A percentile compares a stretch with the other conserved stretches of the same genome.
Evolutionary conservation across 2,113 vertebrate genomes (phyloP).

Genomic region (Glaucidium brasilianum): DNA sequence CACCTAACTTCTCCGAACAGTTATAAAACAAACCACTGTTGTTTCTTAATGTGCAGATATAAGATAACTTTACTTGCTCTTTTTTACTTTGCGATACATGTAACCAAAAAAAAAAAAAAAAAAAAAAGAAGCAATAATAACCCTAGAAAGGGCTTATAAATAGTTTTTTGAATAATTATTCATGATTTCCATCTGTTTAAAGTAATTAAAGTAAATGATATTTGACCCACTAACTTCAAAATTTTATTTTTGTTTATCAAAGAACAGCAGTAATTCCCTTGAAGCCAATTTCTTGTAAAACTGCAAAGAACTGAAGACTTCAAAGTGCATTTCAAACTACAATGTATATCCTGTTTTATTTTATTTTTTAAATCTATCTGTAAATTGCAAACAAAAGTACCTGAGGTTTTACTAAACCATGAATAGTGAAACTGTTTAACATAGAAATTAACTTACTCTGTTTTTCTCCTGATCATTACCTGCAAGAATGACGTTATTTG

Average conservation of each 20-base stretch:
- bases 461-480: background rate
- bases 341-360: background rate
- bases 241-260: background rate
- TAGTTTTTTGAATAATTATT: slow-evolving; percentile 18
- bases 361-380: background rate
- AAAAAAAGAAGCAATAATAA: background rate
- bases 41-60: background rate
- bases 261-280: background rate
- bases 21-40: background rate
- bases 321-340: background rate
- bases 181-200: background rate
- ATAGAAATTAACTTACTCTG: background rate
- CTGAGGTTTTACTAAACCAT: background rate
- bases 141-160: background rate
- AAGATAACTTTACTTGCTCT: background rate
- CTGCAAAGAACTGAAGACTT: background rate
- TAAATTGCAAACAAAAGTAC: background rate
- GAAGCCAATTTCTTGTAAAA: background rate
- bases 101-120: background rate
- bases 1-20: background rate
- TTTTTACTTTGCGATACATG: background rate
- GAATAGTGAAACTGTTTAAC: background rate
- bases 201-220: background rate
- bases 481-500: background rate
- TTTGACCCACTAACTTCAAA: slow-evolving; percentile 23